A percentile compares a stretch with the other conserved stretches of the same genome.
Conservation (phyloP, 1,140 invertebrate genomes). For the Trichonephila clavipes region DNA sequence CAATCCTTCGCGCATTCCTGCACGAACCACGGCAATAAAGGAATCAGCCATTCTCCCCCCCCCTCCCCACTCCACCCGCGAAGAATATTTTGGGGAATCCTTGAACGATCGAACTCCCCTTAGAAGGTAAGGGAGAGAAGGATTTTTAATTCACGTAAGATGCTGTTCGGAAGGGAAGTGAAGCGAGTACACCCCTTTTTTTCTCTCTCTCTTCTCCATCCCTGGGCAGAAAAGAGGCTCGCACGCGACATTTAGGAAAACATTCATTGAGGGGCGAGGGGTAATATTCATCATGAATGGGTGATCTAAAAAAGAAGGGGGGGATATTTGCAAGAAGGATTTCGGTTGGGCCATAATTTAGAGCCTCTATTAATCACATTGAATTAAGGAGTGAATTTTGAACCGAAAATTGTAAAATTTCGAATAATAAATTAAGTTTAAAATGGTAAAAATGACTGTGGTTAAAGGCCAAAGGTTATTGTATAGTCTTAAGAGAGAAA, state of each 20-base stretch:
- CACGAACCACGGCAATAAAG: slow-evolving; percentile 25
- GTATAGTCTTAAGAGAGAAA: too few relatives aligned
- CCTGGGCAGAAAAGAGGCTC: not conserved
- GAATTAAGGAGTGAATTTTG: too few relatives aligned
- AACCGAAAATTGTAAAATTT: too few relatives aligned
- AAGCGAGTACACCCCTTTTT: not conserved
- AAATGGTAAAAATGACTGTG: too few relatives aligned
- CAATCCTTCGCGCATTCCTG: not conserved
- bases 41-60: not conserved
- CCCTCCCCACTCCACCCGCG: not conserved
- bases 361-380: too few relatives aligned
- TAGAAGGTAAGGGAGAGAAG: not conserved
- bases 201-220: not conserved
- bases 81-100: not conserved
- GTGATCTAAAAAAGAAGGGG: not conserved
- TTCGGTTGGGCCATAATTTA: too few relatives aligned
- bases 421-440: too few relatives aligned
- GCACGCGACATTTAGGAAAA: slow-evolving; percentile 4
- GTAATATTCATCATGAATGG: not conserved
- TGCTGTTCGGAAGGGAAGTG: not conserved
- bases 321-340: too few relatives aligned
- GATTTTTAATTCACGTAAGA: slow-evolving; percentile 31
- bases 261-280: not conserved
- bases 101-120: slow-evolving; percentile 10
- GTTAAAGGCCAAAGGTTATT: too few relatives aligned